Conservation (phyloP, 2,888 invertebrate genomes). For the Zaprionus lineosus region DNA sequence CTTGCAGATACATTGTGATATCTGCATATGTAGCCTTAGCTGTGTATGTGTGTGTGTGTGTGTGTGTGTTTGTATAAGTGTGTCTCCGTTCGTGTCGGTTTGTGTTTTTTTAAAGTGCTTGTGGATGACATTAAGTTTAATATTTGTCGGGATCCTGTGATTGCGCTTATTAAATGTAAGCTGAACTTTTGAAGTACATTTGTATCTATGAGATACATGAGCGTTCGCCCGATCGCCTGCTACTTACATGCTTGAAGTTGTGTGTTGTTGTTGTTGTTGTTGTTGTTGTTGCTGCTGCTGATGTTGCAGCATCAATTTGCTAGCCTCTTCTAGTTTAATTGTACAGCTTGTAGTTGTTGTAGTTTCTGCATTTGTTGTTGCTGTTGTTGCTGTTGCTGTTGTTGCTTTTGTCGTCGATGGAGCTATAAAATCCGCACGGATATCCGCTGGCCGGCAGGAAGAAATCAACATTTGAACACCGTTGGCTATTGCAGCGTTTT, state of each 20-base stretch:
- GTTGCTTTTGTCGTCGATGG: constrained; percentile 39
- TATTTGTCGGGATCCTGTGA: constrained; percentile 61
- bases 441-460: constrained; percentile 79
- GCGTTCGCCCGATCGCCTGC: not conserved
- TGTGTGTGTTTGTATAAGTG: constrained; percentile 7
- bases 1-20: constrained; percentile 46
- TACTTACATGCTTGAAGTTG: constrained; percentile 61
- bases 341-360: constrained; percentile 50
- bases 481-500: constrained; percentile 65
- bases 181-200: constrained; percentile 3
- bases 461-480: constrained; percentile 79
- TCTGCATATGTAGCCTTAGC: constrained; percentile 7
- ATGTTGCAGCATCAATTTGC: constrained; percentile 65
- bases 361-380: constrained; percentile 14
- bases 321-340: constrained; percentile 74
- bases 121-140: constrained; percentile 66
- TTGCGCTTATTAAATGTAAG: constrained; percentile 48
- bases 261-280: constrained; percentile 26
- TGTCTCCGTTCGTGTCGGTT: constrained; percentile 12
- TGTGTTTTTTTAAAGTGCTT: constrained; percentile 26
- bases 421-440: constrained; percentile 79
- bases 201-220: constrained; percentile 34
- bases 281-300: constrained; percentile 30
- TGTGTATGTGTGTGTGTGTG: constrained; percentile 19
- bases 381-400: constrained; percentile 15